A percentile compares a stretch with the other conserved stretches of the same genome.
These are phyloP conservation scores for Oenanthe melanoleuca DNA, from an alignment of 2,113 vertebrate species.

Conservation along the genomic window DNA sequence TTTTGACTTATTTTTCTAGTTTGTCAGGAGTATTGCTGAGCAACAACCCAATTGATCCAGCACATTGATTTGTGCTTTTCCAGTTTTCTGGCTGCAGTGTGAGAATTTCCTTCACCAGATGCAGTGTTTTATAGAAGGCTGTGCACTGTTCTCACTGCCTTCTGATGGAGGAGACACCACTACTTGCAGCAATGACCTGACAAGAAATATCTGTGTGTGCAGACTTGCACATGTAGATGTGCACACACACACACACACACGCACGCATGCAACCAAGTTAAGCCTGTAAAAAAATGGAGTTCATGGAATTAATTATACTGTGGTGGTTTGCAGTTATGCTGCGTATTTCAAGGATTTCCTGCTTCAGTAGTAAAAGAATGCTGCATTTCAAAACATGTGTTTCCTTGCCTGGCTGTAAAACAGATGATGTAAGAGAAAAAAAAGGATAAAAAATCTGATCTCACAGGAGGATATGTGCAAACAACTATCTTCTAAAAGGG, in stretches of 20 bases:
- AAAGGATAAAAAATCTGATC: neutral
- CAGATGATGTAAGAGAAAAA: neutral
- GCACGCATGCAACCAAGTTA: neutral
- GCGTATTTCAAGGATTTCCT: neutral
- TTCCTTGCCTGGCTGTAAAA: neutral
- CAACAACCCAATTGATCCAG: neutral
- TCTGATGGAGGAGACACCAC: neutral
- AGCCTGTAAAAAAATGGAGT: neutral
- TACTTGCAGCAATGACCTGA: neutral
- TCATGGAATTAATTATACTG: neutral
- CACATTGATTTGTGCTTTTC: neutral
- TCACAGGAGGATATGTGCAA: neutral
- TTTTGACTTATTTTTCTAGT: neutral
- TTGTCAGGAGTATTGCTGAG: neutral
- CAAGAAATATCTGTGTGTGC: neutral
- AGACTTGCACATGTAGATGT: rapidly evolving
- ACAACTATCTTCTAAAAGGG: neutral
- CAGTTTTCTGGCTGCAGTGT: neutral
- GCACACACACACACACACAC: rapidly evolving
- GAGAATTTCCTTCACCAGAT: neutral
- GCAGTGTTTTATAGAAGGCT: neutral
- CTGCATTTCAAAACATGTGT: neutral
- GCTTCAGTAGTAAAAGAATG: neutral
- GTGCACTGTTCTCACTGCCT: neutral
- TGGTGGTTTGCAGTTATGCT: neutral